phyloP scores from a whole-genome alignment of 2,888 invertebrate species.

The Rotaria socialis region DNA sequence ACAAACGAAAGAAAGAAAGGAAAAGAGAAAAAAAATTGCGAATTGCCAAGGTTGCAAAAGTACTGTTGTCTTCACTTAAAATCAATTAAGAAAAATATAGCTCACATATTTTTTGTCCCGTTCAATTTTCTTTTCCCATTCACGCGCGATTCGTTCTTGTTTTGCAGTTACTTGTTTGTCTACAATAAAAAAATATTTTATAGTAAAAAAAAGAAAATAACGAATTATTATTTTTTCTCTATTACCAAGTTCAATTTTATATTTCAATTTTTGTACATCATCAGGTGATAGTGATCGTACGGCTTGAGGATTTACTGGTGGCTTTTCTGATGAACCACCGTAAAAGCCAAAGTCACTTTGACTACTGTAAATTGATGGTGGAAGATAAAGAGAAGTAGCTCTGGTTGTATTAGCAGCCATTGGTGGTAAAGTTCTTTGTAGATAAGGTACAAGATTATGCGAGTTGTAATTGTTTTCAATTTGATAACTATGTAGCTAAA shows the following conservation, averaged over 20 bases:
- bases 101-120: background rate
- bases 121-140: conserved; percentile 32
- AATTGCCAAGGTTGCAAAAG: background rate
- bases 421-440: background rate
- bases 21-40: background rate
- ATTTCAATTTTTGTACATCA: background rate
- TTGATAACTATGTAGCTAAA: background rate
- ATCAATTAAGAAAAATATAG: background rate
- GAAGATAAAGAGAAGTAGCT: background rate
- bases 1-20: background rate
- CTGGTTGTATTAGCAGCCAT: background rate
- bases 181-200: background rate
- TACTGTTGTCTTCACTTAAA: background rate
- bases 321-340: background rate
- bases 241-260: conserved; percentile 29
- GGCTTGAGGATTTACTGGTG: background rate
- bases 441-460: background rate
- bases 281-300: background rate
- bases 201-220: background rate
- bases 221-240: background rate
- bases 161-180: conserved; percentile 28
- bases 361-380: background rate
- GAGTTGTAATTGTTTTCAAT: background rate
- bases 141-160: background rate
- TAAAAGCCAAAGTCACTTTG: background rate